These are phyloP conservation scores for Diaperis boleti DNA, from an alignment of 2,888 invertebrate species.

Conservation along the genomic window DNA sequence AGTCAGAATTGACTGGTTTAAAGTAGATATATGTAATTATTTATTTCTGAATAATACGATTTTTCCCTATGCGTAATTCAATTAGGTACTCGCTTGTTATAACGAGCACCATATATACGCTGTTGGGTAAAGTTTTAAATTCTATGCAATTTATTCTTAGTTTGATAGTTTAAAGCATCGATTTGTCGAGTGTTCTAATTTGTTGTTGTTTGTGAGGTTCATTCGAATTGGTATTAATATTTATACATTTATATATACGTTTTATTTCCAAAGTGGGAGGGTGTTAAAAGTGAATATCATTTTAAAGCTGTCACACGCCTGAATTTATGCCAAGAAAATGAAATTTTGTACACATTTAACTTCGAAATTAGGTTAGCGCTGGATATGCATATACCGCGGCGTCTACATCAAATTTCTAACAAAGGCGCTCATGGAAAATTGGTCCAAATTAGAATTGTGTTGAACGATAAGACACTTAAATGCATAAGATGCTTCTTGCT, in stretches of 20 bases:
- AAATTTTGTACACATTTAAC: slow-evolving; percentile 37
- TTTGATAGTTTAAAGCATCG: too few relatives aligned
- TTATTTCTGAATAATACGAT: too few relatives aligned
- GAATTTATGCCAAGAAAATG: slow-evolving; percentile 35
- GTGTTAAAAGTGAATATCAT: slow-evolving; percentile 30
- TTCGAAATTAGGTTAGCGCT: slow-evolving; percentile 34
- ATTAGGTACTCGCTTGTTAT: too few relatives aligned
- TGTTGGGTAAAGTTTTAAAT: too few relatives aligned
- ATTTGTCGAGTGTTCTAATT: too few relatives aligned
- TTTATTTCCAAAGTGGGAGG: slow-evolving; percentile 22
- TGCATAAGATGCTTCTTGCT: slow-evolving; percentile 17
- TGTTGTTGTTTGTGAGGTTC: too few relatives aligned
- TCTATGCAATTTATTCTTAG: too few relatives aligned
- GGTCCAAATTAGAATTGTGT: slow-evolving; percentile 30
- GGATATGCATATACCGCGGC: slow-evolving; percentile 31
- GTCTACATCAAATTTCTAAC: slow-evolving; percentile 30
- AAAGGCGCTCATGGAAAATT: slow-evolving; percentile 30
- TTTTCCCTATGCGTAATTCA: too few relatives aligned
- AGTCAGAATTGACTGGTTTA: too few relatives aligned
- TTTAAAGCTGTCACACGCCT: slow-evolving; percentile 31
- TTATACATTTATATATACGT: background rate
- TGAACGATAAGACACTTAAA: slow-evolving; percentile 15
- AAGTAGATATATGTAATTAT: too few relatives aligned
- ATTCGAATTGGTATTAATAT: slow-evolving; percentile 6
- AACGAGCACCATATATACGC: too few relatives aligned